These are phyloP conservation scores for Diplodus puntazzo DNA, from an alignment of 2,797 vertebrate species.

Conservation along the genomic window DNA sequence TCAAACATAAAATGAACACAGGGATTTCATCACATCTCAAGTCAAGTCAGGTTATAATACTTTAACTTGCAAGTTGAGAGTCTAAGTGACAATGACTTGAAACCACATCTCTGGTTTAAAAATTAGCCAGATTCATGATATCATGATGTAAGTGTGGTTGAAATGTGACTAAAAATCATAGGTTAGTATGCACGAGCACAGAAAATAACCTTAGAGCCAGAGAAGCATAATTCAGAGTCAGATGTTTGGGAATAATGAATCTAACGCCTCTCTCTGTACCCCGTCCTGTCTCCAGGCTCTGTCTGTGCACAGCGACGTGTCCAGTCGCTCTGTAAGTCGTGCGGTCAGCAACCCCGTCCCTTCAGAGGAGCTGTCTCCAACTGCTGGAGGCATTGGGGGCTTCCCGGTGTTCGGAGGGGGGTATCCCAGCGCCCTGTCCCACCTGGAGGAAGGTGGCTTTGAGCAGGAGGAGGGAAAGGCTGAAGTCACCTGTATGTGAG, in stretches of 20 bases:
- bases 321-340: constrained; percentile 73
- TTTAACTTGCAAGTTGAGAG: too few species aligned
- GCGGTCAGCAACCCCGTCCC: constrained; percentile 50
- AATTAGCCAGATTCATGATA: background rate
- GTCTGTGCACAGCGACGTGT: constrained; percentile 58
- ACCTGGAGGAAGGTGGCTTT: constrained; percentile 92
- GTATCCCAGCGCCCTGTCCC: constrained; percentile 86
- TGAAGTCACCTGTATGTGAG: constrained; percentile 96
- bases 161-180: background rate
- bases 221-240: background rate
- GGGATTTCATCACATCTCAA: too few species aligned
- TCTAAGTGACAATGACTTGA: too few species aligned
- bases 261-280: background rate
- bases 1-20: too few species aligned
- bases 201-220: background rate
- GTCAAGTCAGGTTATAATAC: too few species aligned
- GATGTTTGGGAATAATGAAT: background rate
- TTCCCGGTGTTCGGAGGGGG: constrained; percentile 89
- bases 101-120: background rate
- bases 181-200: background rate
- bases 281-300: constrained; percentile 51
- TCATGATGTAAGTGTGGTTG: background rate
- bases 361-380: constrained; percentile 64
- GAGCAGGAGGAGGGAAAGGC: constrained; percentile 95
- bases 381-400: constrained; percentile 79